phyloP scores from a whole-genome alignment of 2,797 vertebrate genomes.

The Pelodytes ibericus region DNA sequence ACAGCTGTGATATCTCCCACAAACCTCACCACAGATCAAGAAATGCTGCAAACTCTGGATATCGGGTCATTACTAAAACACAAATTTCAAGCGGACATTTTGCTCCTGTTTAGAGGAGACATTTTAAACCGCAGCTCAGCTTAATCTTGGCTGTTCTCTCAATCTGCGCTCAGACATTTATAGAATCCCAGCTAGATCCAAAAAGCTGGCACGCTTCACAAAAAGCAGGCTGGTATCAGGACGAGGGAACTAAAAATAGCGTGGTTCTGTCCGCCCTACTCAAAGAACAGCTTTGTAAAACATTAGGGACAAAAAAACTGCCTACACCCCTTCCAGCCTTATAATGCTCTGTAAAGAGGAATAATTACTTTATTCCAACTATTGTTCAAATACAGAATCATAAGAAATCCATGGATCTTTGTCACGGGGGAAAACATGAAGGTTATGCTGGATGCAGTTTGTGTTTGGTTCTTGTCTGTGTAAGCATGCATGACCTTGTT shows the following conservation, averaged over 20 bases:
- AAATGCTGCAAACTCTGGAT: conserved; percentile 11
- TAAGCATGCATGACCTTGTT: too few relatives aligned
- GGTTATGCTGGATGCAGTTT: too few relatives aligned
- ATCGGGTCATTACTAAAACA: conserved; percentile 29
- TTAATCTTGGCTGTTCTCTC: conserved; percentile 39
- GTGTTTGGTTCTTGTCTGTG: too few relatives aligned
- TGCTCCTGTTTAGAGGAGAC: conserved; percentile 23
- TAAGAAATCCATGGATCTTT: too few relatives aligned
- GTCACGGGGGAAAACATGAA: too few relatives aligned
- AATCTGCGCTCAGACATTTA: conserved; percentile 42
- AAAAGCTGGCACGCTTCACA: conserved; percentile 48
- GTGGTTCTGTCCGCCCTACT: conserved; percentile 37
- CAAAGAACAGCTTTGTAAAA: conserved; percentile 40
- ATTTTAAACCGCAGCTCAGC: conserved; percentile 33
- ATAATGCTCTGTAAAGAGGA: neutral
- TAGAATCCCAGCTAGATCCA: conserved; percentile 45
- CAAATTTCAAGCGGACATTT: conserved; percentile 28
- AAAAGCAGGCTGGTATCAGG: conserved; percentile 43
- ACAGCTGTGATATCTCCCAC: neutral
- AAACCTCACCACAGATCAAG: conserved; percentile 12
- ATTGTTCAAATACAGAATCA: neutral
- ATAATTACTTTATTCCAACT: neutral
- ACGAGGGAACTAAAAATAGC: conserved; percentile 38
- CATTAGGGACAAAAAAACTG: conserved; percentile 28
- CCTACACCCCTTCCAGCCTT: neutral